A percentile compares a stretch with the other conserved stretches of the same genome.
These are phyloP conservation scores for Limanda limanda DNA, from an alignment of 2,113 vertebrate genomes.

Conservation along the genomic window DNA sequence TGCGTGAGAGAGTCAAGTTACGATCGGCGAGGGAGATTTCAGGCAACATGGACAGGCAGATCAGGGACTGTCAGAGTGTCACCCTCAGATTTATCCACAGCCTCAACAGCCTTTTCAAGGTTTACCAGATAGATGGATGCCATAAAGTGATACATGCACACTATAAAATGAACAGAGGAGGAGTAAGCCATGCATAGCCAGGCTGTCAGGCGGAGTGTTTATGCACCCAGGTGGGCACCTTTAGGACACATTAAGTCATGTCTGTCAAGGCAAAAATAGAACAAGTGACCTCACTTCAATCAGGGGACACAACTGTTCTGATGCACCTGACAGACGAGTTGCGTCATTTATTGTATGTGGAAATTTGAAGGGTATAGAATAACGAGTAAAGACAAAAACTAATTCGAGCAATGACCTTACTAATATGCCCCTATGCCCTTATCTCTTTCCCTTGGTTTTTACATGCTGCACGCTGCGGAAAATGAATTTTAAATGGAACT, in stretches of 20 bases:
- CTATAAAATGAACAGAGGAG: conserved; percentile 62
- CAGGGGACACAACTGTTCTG: not conserved
- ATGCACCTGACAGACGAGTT: not conserved
- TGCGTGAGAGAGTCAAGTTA: conserved; percentile 47
- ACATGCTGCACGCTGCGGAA: not conserved
- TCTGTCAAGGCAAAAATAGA: conserved; percentile 31
- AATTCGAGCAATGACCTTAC: not conserved
- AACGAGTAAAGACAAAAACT: not conserved
- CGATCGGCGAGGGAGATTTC: conserved; percentile 67
- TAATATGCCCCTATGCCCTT: too few relatives aligned
- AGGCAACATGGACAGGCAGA: conserved; percentile 65
- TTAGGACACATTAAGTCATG: conserved; percentile 51
- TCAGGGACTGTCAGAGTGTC: conserved; percentile 69
- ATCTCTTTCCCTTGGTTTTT: not conserved
- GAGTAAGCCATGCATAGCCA: conserved; percentile 53
- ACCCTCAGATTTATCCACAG: conserved; percentile 63
- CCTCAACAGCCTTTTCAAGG: conserved; percentile 71
- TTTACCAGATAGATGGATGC: conserved; percentile 69
- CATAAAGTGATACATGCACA: conserved; percentile 65
- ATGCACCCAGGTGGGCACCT: conserved; percentile 61
- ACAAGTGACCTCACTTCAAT: not conserved
- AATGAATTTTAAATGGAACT: too few relatives aligned
- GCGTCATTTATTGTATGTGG: not conserved
- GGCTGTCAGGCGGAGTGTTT: conserved; percentile 51
- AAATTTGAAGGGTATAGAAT: not conserved